Base-by-base conservation (phyloP, 2,888 invertebrate genomes). In the Platycnemis pennipes region DNA sequence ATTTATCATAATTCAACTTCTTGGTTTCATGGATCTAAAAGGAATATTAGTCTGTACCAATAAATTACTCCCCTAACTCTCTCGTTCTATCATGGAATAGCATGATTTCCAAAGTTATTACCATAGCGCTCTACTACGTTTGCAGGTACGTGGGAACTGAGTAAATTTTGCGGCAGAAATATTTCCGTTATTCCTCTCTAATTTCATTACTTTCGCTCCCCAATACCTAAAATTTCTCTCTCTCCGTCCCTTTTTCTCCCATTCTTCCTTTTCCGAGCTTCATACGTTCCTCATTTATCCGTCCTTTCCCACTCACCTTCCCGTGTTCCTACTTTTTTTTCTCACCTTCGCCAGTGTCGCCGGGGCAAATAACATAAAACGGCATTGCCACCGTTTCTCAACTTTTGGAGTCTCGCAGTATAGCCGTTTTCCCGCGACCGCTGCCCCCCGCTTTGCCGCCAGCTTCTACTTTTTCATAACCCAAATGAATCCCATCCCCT, bases 401-500 rank as follows among this genome's bases (percentile, higher is more conserved):
- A 77, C 77, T 77, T 63, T 63, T 77, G 77, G 13, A 26, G 63
- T 22, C 37, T n/a, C 37, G 77, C 16, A 37, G 77, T 77, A 37
- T 7, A 26, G 3, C 5, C 8, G 77, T 37, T 77, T 31, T 77
- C 2, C 77, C 22, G 53, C 11, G 63, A 63, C 26, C 63, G 63
- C 63, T 26, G 2, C n/a, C 44, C 46, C 46, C 45, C 26, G 26
- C 26, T 46, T 37, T 91, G 42, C 8, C 44, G 44, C 63, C 44
- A 31, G 37, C 37, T 37, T 45, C 89, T 22, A 42, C 63, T 69
- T 91, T 91, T 91, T 91, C 91, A 91, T 63, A 69, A 91, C 91
- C 63, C 44, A 91, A 91, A 91, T 91, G 63, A 91, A 91, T 91
- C 53, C 89, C 19, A 56, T 13, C 89, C 2, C 89, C 89, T 37